phyloP scores from a whole-genome alignment of 2,113 vertebrate species.

The Semicossyphus pulcher region DNA sequence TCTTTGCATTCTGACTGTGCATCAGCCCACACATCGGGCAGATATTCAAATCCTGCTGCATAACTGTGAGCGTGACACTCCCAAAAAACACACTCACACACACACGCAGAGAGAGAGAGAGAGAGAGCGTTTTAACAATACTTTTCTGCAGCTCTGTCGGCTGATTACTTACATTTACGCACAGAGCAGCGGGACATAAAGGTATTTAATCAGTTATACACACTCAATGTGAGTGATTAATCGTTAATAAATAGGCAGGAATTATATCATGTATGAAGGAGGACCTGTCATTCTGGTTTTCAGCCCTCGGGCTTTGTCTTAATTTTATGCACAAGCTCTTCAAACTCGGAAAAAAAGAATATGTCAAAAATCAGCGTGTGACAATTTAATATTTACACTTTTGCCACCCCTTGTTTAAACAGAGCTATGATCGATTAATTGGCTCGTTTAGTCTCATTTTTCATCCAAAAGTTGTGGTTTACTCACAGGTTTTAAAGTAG shows the following conservation, averaged over 20 bases:
- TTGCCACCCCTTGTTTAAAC: background rate
- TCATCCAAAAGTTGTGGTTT: background rate
- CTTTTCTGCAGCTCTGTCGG: background rate
- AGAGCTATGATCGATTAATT: background rate
- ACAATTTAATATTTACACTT: background rate
- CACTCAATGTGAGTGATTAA: background rate
- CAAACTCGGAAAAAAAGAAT: background rate
- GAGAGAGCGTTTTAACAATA: background rate
- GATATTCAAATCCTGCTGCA: slow-evolving; percentile 72
- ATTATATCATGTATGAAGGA: background rate
- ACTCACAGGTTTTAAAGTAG: background rate
- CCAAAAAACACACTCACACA: slow-evolving; percentile 18
- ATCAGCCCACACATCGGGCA: slow-evolving; percentile 74
- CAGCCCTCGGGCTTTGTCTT: background rate
- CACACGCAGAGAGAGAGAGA: background rate
- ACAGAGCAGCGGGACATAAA: background rate
- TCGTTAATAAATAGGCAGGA: background rate
- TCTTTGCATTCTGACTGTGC: slow-evolving; percentile 78
- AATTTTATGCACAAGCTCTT: background rate
- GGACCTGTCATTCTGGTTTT: background rate
- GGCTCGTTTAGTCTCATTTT: background rate
- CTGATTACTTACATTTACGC: slow-evolving; percentile 11
- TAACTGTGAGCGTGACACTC: slow-evolving; percentile 63
- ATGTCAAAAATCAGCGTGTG: background rate
- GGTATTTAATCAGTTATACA: background rate